Conservation (phyloP, 1,140 invertebrate species). For the Colletes gigas region DNA sequence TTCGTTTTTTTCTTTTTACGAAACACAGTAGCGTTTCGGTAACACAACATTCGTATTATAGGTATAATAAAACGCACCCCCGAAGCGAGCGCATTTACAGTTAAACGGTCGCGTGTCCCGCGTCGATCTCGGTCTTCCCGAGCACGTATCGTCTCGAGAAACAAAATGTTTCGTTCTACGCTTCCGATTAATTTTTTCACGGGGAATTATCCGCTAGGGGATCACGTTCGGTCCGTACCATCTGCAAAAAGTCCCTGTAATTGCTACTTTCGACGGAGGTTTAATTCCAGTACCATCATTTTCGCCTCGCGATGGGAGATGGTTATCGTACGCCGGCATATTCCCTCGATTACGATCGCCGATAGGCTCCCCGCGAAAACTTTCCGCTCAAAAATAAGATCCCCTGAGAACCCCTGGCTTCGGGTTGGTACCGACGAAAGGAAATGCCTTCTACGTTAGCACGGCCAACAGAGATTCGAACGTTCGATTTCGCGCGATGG, state of each 20-base stretch:
- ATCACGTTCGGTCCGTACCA: background rate
- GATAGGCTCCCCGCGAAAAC: background rate
- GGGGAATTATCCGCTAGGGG: too few relatives aligned
- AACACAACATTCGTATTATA: too few relatives aligned
- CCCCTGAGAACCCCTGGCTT: constrained; percentile 48
- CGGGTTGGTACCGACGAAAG: constrained; percentile 42
- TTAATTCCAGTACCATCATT: background rate
- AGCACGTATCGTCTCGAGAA: too few relatives aligned
- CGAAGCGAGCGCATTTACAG: too few relatives aligned
- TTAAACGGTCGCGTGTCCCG: too few relatives aligned
- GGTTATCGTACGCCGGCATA: background rate
- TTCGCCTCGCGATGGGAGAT: background rate
- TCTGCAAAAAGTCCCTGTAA: background rate
- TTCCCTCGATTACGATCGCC: background rate
- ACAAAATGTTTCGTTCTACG: too few relatives aligned
- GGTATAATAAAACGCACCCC: too few relatives aligned
- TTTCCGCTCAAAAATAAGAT: background rate
- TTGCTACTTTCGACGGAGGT: background rate
- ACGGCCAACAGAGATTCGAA: constrained; percentile 50
- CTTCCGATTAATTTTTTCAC: background rate
- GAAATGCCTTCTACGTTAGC: constrained; percentile 47
- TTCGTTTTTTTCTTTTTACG: background rate
- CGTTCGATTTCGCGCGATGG: constrained; percentile 45
- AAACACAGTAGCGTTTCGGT: too few relatives aligned
- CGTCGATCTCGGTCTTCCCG: too few relatives aligned